Conservation (phyloP, 2,888 invertebrate species). For the Holacanthella duospinosa region DNA sequence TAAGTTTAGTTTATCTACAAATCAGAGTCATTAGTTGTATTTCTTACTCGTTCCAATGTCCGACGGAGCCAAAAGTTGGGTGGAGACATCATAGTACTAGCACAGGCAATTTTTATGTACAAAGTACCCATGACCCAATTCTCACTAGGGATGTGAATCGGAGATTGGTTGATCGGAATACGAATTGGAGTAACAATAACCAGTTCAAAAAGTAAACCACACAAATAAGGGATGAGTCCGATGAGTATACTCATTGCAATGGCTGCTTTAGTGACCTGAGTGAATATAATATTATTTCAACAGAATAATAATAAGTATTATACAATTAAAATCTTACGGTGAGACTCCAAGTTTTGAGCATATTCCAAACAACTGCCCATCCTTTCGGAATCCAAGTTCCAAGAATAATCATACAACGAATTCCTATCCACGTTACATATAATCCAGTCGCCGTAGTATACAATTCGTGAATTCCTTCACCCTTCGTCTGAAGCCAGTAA, state of each 20-base stretch:
- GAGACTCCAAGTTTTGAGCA: constrained; percentile 30
- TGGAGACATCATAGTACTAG: constrained; percentile 88
- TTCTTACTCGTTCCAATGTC: constrained; percentile 65
- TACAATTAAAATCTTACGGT: constrained; percentile 21
- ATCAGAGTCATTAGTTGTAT: too few relatives aligned
- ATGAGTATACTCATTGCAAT: constrained; percentile 59
- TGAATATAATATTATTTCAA: too few relatives aligned
- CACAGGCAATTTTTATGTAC: constrained; percentile 94
- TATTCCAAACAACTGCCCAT: constrained; percentile 44
- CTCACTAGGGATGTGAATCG: constrained; percentile 42
- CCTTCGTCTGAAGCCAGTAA: constrained; percentile 34
- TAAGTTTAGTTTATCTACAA: not conserved
- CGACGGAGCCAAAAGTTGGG: constrained; percentile 89
- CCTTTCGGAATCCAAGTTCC: constrained; percentile 84
- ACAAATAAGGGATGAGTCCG: constrained; percentile 80
- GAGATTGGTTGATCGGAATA: constrained; percentile 84
- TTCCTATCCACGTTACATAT: constrained; percentile 88
- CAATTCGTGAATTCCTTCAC: constrained; percentile 66
- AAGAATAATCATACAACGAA: constrained; percentile 68
- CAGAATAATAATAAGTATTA: constrained; percentile 16
- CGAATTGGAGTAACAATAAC: constrained; percentile 84
- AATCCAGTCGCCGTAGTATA: constrained; percentile 92
- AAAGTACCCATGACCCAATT: constrained; percentile 95
- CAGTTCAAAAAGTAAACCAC: constrained; percentile 82
- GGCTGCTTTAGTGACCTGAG: constrained; percentile 59